phyloP scores from a whole-genome alignment of 1,140 invertebrate genomes.

The Palaemon carinicauda region DNA sequence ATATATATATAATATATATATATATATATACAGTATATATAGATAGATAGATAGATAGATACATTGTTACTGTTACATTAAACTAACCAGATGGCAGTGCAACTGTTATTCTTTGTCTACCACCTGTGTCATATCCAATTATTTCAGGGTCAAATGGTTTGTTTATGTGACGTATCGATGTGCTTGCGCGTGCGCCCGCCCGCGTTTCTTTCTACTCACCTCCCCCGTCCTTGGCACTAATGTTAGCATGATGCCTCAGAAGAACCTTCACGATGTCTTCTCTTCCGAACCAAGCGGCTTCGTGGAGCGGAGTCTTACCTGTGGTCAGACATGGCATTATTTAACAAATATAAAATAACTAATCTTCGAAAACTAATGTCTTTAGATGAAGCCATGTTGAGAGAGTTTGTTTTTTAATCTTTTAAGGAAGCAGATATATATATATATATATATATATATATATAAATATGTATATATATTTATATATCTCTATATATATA shows the following conservation, averaged over 20 bases:
- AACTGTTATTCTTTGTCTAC: too few species aligned
- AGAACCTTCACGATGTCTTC: background rate
- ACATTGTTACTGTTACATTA: too few species aligned
- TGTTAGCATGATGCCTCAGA: background rate
- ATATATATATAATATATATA: too few species aligned
- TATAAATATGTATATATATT: background rate
- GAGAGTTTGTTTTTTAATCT: background rate
- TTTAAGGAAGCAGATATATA: background rate
- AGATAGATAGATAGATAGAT: too few species aligned
- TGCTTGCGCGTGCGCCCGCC: background rate
- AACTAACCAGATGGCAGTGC: too few species aligned
- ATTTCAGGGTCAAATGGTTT: background rate
- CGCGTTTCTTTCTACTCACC: background rate
- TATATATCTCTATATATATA: background rate
- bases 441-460: background rate
- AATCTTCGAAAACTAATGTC: background rate
- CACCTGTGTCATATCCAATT: too few species aligned
- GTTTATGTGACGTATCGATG: background rate
- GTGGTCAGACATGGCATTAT: background rate
- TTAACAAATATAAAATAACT: background rate
- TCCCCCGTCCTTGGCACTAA: background rate
- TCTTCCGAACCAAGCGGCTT: constrained; percentile 2
- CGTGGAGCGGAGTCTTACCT: background rate
- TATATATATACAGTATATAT: too few species aligned
- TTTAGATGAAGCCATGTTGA: background rate